These are phyloP conservation scores for Urosaurus nigricauda DNA, from an alignment of 2,797 vertebrate species.

Conservation along the genomic window DNA sequence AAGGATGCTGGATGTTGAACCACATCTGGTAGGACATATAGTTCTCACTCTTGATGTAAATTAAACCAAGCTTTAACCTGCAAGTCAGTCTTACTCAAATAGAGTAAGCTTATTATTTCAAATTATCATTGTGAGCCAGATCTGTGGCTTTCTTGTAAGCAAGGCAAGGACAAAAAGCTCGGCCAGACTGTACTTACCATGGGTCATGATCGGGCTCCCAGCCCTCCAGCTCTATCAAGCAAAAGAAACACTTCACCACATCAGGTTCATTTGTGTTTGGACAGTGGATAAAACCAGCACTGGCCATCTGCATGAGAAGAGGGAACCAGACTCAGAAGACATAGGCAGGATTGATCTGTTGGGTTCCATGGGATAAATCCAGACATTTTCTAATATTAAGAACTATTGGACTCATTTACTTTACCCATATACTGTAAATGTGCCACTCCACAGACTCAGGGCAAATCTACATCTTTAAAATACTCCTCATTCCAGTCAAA, in stretches of 20 bases:
- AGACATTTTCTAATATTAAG: background rate
- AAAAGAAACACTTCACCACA: slow-evolving; percentile 86
- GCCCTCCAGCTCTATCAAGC: slow-evolving; percentile 85
- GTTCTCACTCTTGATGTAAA: too few species aligned
- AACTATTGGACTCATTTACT: background rate
- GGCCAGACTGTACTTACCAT: slow-evolving; percentile 68
- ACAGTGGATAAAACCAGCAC: slow-evolving; percentile 84
- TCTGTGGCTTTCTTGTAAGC: too few species aligned
- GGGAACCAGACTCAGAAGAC: slow-evolving; percentile 13
- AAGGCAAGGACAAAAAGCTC: background rate
- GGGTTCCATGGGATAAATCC: background rate
- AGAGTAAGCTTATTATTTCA: background rate
- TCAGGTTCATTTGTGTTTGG: slow-evolving; percentile 82
- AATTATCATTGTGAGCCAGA: background rate
- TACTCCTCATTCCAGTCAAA: too few species aligned
- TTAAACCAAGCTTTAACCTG: too few species aligned
- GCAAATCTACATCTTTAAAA: too few species aligned
- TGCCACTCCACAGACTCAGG: background rate
- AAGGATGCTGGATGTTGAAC: too few species aligned
- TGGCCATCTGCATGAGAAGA: slow-evolving; percentile 82
- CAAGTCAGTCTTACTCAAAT: too few species aligned
- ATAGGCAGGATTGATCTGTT: too few species aligned
- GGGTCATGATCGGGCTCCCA: slow-evolving; percentile 88
- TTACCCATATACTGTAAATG: background rate
- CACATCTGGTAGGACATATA: too few species aligned